Evolutionary conservation across 2,888 invertebrate genomes (phyloP).

Genomic region (Smittia aterrima): DNA sequence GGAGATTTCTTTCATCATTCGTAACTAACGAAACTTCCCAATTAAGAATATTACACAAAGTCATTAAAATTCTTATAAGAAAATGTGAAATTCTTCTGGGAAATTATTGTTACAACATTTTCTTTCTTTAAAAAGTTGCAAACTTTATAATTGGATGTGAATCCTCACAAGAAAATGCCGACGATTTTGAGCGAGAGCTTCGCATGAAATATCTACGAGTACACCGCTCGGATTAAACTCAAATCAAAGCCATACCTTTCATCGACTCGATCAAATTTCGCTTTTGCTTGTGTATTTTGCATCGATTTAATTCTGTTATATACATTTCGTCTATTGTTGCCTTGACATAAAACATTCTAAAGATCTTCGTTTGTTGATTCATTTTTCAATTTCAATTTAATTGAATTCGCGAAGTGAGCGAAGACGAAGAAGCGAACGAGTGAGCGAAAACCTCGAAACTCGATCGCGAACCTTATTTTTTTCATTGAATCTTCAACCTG

Average conservation of each 20-base stretch:
- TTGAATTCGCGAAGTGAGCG: not conserved
- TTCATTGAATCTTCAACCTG: not conserved
- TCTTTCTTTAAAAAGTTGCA: too few species aligned
- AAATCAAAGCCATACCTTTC: not conserved
- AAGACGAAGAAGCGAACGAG: too few species aligned
- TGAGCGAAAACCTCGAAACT: not conserved
- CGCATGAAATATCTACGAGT: not conserved
- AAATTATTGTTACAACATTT: too few species aligned
- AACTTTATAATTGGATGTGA: too few species aligned
- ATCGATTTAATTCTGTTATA: not conserved
- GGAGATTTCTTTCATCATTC: too few species aligned
- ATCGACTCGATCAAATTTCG: not conserved
- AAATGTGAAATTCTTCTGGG: too few species aligned
- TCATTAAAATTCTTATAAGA: too few species aligned
- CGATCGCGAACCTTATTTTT: not conserved
- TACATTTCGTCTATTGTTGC: not conserved
- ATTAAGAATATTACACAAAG: too few species aligned
- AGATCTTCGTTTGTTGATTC: conserved; percentile 7
- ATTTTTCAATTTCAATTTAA: not conserved
- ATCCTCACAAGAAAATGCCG: too few species aligned
- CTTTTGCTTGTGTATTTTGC: not conserved
- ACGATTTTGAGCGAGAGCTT: not conserved
- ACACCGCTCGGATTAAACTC: not conserved
- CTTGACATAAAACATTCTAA: conserved; percentile 19
- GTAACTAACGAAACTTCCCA: too few species aligned